phyloP scores from a whole-genome alignment of 2,113 vertebrate species.

The Xyrauchen texanus region DNA sequence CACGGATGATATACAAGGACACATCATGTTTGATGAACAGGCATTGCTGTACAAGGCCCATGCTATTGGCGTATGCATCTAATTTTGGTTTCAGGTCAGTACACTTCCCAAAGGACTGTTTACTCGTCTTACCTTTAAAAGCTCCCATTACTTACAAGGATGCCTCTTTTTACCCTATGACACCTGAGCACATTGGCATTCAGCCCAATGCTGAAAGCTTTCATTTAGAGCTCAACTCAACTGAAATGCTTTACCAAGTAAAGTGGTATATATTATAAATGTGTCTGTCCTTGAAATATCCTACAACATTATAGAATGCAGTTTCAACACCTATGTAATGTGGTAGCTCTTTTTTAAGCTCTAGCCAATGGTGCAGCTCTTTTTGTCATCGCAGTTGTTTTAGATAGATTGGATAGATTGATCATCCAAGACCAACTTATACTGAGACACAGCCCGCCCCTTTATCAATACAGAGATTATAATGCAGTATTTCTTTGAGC shows the following conservation, averaged over 20 bases:
- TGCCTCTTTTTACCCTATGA: neutral
- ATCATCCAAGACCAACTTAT: too few relatives aligned
- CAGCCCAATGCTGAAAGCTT: neutral
- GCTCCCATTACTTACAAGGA: conserved; percentile 5
- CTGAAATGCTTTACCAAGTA: conserved; percentile 16
- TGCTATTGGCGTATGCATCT: neutral
- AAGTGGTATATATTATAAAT: neutral
- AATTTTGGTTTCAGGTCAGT: neutral
- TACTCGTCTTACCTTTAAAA: conserved; percentile 17
- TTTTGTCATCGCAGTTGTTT: neutral
- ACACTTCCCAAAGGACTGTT: neutral
- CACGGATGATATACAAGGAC: neutral
- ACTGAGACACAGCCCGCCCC: neutral
- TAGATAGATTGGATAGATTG: too few relatives aligned
- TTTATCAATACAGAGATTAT: conserved; percentile 42
- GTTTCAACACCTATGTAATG: neutral
- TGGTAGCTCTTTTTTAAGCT: neutral
- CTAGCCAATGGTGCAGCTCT: conserved; percentile 38
- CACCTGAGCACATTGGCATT: neutral
- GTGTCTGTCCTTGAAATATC: conserved; percentile 4
- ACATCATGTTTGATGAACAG: neutral
- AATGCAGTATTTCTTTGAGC: neutral
- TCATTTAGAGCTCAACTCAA: neutral
- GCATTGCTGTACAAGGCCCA: neutral
- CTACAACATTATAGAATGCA: neutral